Conservation (phyloP, 2,113 vertebrate genomes). For the Crocuta crocuta region DNA sequence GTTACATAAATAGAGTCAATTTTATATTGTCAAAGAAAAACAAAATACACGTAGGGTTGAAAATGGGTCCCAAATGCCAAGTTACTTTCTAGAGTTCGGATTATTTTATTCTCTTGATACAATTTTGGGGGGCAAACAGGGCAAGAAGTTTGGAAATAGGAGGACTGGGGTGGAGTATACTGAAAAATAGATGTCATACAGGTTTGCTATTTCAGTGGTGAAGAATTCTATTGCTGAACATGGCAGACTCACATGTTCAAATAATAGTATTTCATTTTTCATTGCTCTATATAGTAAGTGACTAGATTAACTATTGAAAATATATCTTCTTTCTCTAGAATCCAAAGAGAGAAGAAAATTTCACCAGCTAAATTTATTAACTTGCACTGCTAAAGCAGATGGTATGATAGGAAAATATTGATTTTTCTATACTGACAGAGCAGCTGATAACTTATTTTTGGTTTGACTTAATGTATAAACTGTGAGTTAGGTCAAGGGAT, state of each 20-base stretch:
- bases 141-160: background rate
- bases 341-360: conserved; percentile 78
- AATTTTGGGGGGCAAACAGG: background rate
- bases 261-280: conserved; percentile 79
- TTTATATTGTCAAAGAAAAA: conserved; percentile 37
- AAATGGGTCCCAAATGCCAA: background rate
- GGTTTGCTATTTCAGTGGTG: conserved; percentile 22
- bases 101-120: conserved; percentile 38
- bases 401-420: conserved; percentile 81
- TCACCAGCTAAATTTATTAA: conserved; percentile 79
- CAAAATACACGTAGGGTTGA: conserved; percentile 2
- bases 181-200: background rate
- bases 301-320: conserved; percentile 82
- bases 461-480: conserved; percentile 79
- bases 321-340: conserved; percentile 78
- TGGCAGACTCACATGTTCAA: conserved; percentile 58
- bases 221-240: conserved; percentile 67
- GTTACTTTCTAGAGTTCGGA: background rate
- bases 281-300: conserved; percentile 72
- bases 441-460: conserved; percentile 80
- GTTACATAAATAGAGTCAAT: background rate
- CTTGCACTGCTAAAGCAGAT: conserved; percentile 77
- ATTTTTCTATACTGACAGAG: conserved; percentile 79
- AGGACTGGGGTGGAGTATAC: accelerated
- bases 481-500: conserved; percentile 78